A percentile compares a stretch with the other conserved stretches of the same genome.
phyloP scores from a whole-genome alignment of 2,113 vertebrate genomes.

The Sarotherodon lohbergeri region DNA sequence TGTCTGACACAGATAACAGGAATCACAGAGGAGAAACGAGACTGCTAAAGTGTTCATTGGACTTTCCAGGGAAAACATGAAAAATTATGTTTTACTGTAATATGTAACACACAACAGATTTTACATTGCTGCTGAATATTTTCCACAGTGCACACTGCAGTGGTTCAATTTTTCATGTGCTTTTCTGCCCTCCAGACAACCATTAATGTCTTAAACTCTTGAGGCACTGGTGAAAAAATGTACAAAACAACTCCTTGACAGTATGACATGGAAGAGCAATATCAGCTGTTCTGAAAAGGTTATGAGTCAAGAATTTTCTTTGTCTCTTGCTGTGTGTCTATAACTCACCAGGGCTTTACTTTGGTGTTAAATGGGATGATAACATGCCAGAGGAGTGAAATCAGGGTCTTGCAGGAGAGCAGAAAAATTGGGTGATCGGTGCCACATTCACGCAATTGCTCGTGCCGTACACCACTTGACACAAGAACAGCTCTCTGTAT shows the following conservation, averaged over 20 bases:
- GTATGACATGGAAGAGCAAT: background rate
- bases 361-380: slow-evolving; percentile 8
- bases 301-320: background rate
- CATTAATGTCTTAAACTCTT: slow-evolving; percentile 2
- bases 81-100: background rate
- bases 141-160: background rate
- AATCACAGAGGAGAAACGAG: background rate
- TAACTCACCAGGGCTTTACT: background rate
- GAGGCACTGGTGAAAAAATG: background rate
- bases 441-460: slow-evolving; percentile 5
- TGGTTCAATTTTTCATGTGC: background rate
- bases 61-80: background rate
- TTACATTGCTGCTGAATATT: background rate
- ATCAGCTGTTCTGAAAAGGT: background rate
- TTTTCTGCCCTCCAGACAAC: background rate
- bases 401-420: slow-evolving; percentile 5
- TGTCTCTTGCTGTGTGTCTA: background rate
- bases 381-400: slow-evolving; percentile 11
- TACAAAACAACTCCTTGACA: background rate
- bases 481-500: slow-evolving; percentile 10
- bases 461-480: background rate
- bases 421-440: slow-evolving; percentile 22
- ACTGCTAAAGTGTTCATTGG: background rate
- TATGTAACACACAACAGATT: background rate
- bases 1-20: background rate